phyloP scores from a whole-genome alignment of 2,113 vertebrate species.

The Gasterosteus aculeatus region DNA sequence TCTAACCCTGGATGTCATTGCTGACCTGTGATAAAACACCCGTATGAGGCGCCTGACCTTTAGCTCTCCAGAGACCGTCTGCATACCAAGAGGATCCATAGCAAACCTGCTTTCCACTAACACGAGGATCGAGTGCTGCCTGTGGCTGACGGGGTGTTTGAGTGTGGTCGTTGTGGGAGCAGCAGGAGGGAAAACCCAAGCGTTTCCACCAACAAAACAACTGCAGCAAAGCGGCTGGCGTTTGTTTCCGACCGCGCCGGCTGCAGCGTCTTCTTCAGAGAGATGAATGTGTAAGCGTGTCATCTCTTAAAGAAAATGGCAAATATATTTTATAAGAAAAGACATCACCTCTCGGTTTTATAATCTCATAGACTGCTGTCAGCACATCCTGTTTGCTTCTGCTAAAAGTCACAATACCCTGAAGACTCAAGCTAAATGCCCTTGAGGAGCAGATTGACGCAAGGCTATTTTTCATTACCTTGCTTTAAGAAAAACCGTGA shows the following conservation, averaged over 20 bases:
- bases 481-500: constrained; percentile 13
- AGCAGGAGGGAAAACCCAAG: constrained; percentile 27
- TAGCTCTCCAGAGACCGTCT: constrained; percentile 9
- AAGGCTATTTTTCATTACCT: constrained; percentile 3
- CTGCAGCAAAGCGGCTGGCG: neutral
- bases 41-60: constrained; percentile 41
- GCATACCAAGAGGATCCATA: constrained; percentile 32
- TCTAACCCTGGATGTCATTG: constrained; percentile 45
- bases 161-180: neutral
- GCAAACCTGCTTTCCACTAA: constrained; percentile 6
- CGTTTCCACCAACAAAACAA: constrained; percentile 26
- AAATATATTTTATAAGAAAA: constrained; percentile 24
- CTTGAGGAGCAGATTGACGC: neutral
- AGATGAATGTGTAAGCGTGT: constrained; percentile 59
- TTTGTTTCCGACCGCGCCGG: constrained; percentile 23
- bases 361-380: neutral
- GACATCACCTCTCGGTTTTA: neutral
- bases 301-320: constrained; percentile 50
- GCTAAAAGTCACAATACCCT: neutral
- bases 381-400: constrained; percentile 3
- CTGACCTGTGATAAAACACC: constrained; percentile 36
- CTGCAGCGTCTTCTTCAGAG: constrained; percentile 53
- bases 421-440: neutral
- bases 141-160: neutral
- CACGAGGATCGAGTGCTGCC: neutral